Base-by-base conservation (phyloP, 2,888 invertebrate genomes). In the Acronicta psi region DNA sequence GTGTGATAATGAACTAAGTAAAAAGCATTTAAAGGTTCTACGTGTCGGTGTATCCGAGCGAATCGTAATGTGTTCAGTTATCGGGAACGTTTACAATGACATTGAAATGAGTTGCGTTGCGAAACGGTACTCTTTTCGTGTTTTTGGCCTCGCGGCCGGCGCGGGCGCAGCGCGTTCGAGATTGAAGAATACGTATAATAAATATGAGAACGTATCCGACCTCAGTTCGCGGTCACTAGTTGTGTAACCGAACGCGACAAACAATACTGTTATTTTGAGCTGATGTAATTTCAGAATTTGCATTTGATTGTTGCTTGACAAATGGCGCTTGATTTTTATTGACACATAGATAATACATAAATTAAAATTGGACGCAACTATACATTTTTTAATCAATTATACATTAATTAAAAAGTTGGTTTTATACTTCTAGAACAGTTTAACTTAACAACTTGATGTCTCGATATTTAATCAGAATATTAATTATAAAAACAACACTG, bases 121-220 rank as follows among this genome's bases (percentile, higher is more conserved):
- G 93, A 93, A 93, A 93, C 87, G 84, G 84, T 89, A 89, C 87
- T 90, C 89, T 93, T 93, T 93, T 92, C 85, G 92, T 90, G 88
- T 82, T 86, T 86, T 61, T 73, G 77, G 77, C 70, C 83, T 82
- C 92, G 88, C 88, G 86, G 25, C 25, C 88, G 86, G 42, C 23
- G 43, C 20, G 2, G 23, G 88, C 86, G 84, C 71, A 80, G 70
- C 83, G 85, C 83, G 81, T 82, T 84, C 81, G 86, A 90, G 91
- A 93, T 91, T 89, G 91, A 93, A 92, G 93, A 93, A 92, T 92
- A 92, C 91, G 90, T 92, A 90, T 88, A 89, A 89, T 90, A 92
- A 92, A 92, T 92, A 93, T 91, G 92, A 92, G 93, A 93, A 91
- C 92, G 90, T 85, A 91, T 83, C 86, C 89, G 92, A 92, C 93